Conservation (phyloP, 2,113 vertebrate genomes). For the Todiramphus saurophagus region DNA sequence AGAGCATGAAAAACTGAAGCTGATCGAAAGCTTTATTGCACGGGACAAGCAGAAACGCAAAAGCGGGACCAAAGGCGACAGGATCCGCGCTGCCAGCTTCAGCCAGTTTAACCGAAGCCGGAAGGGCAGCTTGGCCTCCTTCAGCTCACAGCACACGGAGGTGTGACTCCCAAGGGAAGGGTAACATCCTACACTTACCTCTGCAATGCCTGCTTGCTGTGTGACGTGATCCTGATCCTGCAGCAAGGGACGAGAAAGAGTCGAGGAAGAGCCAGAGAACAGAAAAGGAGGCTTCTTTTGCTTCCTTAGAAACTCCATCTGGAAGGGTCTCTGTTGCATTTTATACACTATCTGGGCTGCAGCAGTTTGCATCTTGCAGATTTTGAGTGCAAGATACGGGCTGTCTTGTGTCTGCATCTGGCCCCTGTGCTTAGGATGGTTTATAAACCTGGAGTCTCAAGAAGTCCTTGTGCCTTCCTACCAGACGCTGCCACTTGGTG, state of each 20-base stretch:
- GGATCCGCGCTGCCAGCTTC: constrained; percentile 82
- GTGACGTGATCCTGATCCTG: not conserved
- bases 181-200: not conserved
- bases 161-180: constrained; percentile 78
- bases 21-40: constrained; percentile 57
- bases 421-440: fast-evolving
- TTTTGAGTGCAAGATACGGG: not conserved
- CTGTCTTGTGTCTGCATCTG: not conserved
- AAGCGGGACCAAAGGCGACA: constrained; percentile 43
- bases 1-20: constrained; percentile 82
- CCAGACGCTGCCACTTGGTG: not conserved
- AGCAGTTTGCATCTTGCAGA: not conserved
- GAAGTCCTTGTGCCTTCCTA: constrained; percentile 24
- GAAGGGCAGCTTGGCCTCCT: constrained; percentile 59
- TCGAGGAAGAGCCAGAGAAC: not conserved
- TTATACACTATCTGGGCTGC: not conserved
- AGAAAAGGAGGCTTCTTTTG: not conserved
- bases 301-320: not conserved
- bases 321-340: not conserved
- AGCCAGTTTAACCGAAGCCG: constrained; percentile 76
- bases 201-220: not conserved
- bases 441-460: not conserved
- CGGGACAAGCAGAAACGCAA: not conserved
- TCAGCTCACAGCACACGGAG: constrained; percentile 83
- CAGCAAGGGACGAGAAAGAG: not conserved